Percentiles rank a stretch among this genome's conserved stretches.
Conservation (phyloP, 2,888 invertebrate genomes). For the Axea sp. region DNA sequence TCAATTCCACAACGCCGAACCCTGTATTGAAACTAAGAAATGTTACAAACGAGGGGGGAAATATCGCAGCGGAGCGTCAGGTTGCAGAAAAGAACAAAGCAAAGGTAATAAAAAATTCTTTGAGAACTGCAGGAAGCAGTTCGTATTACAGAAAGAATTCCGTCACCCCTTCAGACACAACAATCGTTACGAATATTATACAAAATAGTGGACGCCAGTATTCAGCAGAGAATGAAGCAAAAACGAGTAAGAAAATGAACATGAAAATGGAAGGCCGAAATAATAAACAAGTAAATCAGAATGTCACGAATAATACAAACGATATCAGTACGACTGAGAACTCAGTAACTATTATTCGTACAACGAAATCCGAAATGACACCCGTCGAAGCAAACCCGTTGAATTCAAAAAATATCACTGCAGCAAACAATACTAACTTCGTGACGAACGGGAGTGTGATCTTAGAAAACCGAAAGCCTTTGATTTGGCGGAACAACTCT, state of each 20-base stretch:
- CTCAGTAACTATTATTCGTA: constrained; percentile 67
- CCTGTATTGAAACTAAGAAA: constrained; percentile 68
- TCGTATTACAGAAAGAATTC: constrained; percentile 68
- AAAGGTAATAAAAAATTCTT: constrained; percentile 69
- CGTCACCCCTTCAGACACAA: constrained; percentile 67
- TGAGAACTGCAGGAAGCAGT: constrained; percentile 66
- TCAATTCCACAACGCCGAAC: constrained; percentile 60
- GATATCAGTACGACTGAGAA: constrained; percentile 62
- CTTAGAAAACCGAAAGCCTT: constrained; percentile 48
- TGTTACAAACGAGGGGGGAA: constrained; percentile 75
- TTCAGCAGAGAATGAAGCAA: constrained; percentile 58
- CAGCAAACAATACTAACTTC: not conserved
- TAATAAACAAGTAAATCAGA: constrained; percentile 30
- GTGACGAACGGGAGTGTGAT: not conserved
- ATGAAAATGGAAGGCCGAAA: constrained; percentile 50
- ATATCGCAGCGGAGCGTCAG: constrained; percentile 71
- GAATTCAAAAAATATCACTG: not conserved
- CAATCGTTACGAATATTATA: constrained; percentile 72
- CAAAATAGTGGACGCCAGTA: constrained; percentile 60
- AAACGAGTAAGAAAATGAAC: constrained; percentile 35
- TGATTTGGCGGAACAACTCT: constrained; percentile 57
- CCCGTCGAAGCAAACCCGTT: not conserved
- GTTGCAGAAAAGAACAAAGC: constrained; percentile 75
- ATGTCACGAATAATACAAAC: not conserved
- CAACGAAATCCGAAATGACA: constrained; percentile 36